A percentile compares a stretch with the other conserved stretches of the same genome.
phyloP scores from a whole-genome alignment of 2,888 invertebrate genomes.

The Seira ritae region DNA sequence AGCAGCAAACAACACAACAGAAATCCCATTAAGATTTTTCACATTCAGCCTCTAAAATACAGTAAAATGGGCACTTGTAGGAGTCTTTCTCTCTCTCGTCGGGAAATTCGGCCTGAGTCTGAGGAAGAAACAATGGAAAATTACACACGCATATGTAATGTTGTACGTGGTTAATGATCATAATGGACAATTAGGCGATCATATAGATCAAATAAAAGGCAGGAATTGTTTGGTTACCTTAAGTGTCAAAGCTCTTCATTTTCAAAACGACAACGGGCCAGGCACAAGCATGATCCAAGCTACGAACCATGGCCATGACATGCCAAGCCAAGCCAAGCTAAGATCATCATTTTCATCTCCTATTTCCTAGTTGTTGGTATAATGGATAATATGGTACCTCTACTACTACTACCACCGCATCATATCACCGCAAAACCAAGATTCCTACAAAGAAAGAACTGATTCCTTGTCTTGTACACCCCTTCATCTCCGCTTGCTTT shows the following conservation, averaged over 20 bases:
- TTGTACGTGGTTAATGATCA: not conserved
- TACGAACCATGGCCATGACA: too few relatives aligned
- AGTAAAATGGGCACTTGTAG: too few relatives aligned
- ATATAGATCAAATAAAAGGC: conserved; percentile 36
- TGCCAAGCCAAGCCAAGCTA: too few relatives aligned
- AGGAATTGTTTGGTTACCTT: conserved; percentile 16
- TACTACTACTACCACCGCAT: conserved; percentile 9
- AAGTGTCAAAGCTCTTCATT: conserved; percentile 30
- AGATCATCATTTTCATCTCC: conserved; percentile 15
- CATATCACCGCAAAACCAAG: conserved; percentile 23
- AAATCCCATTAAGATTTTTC: too few relatives aligned
- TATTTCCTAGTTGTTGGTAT: not conserved
- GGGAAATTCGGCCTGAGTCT: too few relatives aligned
- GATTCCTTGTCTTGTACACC: conserved; percentile 59
- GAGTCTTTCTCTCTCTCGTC: too few relatives aligned
- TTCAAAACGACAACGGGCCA: not conserved
- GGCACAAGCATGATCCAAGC: too few relatives aligned
- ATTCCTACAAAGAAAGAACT: not conserved
- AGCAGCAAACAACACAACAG: too few relatives aligned
- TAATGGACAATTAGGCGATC: conserved; percentile 42
- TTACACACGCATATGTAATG: not conserved
- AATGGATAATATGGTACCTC: too few relatives aligned
- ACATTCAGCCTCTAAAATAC: too few relatives aligned
- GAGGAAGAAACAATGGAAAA: conserved; percentile 11
- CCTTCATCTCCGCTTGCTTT: conserved; percentile 30